These are phyloP conservation scores for Aeoliscus strigatus DNA, from an alignment of 2,797 vertebrate species.

Conservation along the genomic window DNA sequence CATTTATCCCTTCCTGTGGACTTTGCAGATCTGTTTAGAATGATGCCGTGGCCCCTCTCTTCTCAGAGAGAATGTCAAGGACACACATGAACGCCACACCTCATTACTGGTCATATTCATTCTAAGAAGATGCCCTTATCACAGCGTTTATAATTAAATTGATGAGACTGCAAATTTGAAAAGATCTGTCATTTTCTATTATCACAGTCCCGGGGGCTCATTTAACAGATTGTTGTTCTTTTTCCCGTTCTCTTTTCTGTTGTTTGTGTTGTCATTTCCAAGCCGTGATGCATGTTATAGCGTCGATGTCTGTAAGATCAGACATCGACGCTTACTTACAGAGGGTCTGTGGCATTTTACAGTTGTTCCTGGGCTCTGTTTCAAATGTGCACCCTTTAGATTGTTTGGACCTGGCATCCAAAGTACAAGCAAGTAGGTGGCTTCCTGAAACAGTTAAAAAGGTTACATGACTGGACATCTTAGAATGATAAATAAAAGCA, in stretches of 20 bases:
- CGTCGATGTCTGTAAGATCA: conserved; percentile 52
- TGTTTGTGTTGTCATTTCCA: conserved; percentile 36
- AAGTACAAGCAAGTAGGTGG: conserved; percentile 28
- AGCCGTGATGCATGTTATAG: conserved; percentile 42
- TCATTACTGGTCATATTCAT: conserved; percentile 73
- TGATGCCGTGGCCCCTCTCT: conserved; percentile 51
- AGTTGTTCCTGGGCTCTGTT: conserved; percentile 49
- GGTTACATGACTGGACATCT: too few species aligned
- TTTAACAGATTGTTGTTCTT: conserved; percentile 41
- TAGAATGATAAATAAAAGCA: conserved; percentile 61
- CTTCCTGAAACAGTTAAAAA: conserved; percentile 24
- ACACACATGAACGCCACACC: conserved; percentile 66
- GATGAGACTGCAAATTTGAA: conserved; percentile 57
- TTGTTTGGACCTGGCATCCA: conserved; percentile 31
- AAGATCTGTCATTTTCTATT: conserved; percentile 49
- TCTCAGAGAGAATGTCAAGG: conserved; percentile 76
- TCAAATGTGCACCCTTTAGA: conserved; percentile 47
- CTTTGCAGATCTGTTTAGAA: conserved; percentile 66
- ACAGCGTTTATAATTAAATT: conserved; percentile 64
- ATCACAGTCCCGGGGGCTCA: conserved; percentile 22
- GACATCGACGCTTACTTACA: conserved; percentile 46
- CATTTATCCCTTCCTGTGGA: conserved; percentile 71
- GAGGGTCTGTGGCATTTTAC: conserved; percentile 56
- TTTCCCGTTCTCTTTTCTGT: too few species aligned
- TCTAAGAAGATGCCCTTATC: conserved; percentile 67